Percentiles rank a stretch among this genome's conserved stretches.
phyloP scores from a whole-genome alignment of 1,140 invertebrate species.

The Drosophila kurseongensis region DNA sequence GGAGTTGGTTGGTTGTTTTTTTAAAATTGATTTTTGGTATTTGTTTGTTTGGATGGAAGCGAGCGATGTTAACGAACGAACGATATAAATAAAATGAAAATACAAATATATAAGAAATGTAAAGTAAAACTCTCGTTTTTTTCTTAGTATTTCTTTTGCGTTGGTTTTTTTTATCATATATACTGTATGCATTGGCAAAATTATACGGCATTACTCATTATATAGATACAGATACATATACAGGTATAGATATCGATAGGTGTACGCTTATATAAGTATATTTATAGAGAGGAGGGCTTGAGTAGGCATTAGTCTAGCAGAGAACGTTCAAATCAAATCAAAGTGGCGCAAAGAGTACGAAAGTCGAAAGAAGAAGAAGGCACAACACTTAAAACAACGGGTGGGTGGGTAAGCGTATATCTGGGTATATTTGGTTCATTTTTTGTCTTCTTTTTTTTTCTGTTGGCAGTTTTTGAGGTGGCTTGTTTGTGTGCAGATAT shows the following conservation, averaged over 20 bases:
- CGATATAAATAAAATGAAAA: conserved; percentile 84
- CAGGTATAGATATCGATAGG: conserved; percentile 51
- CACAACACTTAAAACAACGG: conserved; percentile 54
- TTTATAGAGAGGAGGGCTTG: conserved; percentile 24
- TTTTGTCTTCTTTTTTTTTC: background rate
- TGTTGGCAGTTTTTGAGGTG: conserved; percentile 5
- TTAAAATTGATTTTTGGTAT: conserved; percentile 50
- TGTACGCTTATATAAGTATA: conserved; percentile 42
- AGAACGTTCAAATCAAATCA: conserved; percentile 47
- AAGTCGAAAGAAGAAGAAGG: conserved; percentile 50
- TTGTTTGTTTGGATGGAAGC: conserved; percentile 81
- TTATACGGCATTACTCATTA: conserved; percentile 52
- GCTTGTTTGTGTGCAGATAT: conserved; percentile 28
- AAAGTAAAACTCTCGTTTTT: conserved; percentile 76
- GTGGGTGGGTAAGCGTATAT: conserved; percentile 35
- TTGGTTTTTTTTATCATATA: conserved; percentile 45
- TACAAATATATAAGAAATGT: conserved; percentile 83
- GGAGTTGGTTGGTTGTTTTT: conserved; percentile 35
- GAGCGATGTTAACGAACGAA: conserved; percentile 84
- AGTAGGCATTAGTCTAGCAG: conserved; percentile 51
- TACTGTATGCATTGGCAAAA: conserved; percentile 65
- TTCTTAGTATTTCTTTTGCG: conserved; percentile 55
- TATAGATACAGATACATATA: conserved; percentile 39
- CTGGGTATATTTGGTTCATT: conserved; percentile 12
- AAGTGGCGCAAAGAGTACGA: conserved; percentile 38